These are phyloP conservation scores for Onthophagus sagittarius DNA, from an alignment of 2,888 invertebrate genomes.

Conservation along the genomic window DNA sequence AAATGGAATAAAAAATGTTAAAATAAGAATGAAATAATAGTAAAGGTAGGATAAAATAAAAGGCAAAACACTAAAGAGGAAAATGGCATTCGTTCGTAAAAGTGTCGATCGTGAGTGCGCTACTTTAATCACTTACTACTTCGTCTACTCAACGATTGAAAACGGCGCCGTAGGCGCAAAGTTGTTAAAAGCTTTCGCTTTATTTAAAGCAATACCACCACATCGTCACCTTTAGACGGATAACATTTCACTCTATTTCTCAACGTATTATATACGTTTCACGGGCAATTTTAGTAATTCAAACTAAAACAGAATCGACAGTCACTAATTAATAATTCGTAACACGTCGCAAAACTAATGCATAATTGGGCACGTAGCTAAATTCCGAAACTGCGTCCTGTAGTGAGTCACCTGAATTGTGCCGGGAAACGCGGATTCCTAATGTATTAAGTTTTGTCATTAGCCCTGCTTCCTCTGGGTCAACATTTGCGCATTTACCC, in stretches of 20 bases:
- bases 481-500: slow-evolving; percentile 7
- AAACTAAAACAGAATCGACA: not conserved
- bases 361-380: slow-evolving; percentile 5
- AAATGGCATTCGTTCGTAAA: not conserved
- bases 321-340: slow-evolving; percentile 3
- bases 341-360: slow-evolving; percentile 8
- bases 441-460: slow-evolving; percentile 14
- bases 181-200: not conserved
- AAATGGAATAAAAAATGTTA: not conserved
- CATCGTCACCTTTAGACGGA: not conserved
- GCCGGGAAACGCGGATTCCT: slow-evolving; percentile 6
- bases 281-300: not conserved
- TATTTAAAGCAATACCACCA: not conserved
- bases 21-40: not conserved
- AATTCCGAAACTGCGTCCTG: not conserved
- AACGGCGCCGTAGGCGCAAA: not conserved
- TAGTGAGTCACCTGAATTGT: not conserved
- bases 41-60: not conserved
- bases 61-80: not conserved
- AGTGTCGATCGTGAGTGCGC: not conserved
- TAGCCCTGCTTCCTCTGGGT: slow-evolving; percentile 2
- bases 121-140: not conserved
- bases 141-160: not conserved
- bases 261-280: not conserved
- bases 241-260: not conserved